phyloP scores from a whole-genome alignment of 2,797 vertebrate species.

The Xyrichtys novacula region DNA sequence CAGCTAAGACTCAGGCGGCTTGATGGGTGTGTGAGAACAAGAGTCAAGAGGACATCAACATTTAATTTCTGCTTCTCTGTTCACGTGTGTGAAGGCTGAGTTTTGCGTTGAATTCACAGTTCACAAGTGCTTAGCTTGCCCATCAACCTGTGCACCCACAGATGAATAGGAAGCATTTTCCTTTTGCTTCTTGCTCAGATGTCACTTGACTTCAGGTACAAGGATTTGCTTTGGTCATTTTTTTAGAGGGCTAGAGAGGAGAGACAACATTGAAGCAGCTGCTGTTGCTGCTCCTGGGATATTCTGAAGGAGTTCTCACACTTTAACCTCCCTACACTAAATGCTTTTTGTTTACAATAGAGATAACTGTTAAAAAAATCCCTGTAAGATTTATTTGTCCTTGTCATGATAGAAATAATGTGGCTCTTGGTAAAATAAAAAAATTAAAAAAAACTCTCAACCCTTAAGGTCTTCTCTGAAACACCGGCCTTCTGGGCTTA shows the following conservation, averaged over 20 bases:
- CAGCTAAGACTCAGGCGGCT: conserved; percentile 35
- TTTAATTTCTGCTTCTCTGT: conserved; percentile 74
- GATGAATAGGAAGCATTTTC: conserved; percentile 55
- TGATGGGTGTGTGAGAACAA: conserved; percentile 61
- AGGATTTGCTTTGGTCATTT: conserved; percentile 59
- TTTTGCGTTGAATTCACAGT: conserved; percentile 63
- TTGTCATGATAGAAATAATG: neutral
- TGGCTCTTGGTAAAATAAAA: neutral
- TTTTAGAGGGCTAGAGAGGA: conserved; percentile 26
- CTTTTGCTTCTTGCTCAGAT: conserved; percentile 26
- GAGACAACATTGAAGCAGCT: conserved; percentile 32
- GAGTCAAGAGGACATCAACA: conserved; percentile 62
- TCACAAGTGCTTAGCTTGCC: conserved; percentile 37
- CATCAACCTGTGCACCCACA: conserved; percentile 56
- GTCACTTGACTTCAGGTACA: conserved; percentile 55
- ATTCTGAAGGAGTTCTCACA: conserved; percentile 5
- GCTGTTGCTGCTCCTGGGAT: conserved; percentile 46
- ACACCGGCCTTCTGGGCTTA: no score
- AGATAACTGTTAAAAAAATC: neutral
- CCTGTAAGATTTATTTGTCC: neutral
- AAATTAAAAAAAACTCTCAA: neutral
- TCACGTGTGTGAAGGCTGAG: conserved; percentile 73
- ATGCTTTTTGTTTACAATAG: conserved; percentile 19
- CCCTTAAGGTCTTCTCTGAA: neutral
- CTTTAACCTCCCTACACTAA: conserved; percentile 39